Conservation (phyloP, 2,888 invertebrate species). For the Dynastes tityus region DNA sequence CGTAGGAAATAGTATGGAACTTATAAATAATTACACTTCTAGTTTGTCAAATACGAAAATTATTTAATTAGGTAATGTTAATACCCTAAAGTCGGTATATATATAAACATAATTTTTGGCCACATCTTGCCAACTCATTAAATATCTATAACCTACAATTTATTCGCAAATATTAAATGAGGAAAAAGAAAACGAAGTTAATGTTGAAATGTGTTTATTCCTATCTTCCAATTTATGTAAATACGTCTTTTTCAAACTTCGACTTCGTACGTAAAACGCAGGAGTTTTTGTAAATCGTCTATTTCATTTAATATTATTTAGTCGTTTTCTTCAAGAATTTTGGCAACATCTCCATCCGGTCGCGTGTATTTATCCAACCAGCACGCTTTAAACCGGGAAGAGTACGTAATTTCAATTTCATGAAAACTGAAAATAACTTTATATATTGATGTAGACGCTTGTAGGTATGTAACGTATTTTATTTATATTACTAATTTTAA, state of each 20-base stretch:
- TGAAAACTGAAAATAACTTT: conserved; percentile 35
- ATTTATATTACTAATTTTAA: background rate
- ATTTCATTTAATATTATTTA: conserved; percentile 35
- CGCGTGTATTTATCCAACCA: conserved; percentile 15
- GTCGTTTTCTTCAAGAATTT: conserved; percentile 34
- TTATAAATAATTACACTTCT: no score
- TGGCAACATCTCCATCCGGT: conserved; percentile 43
- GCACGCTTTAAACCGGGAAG: conserved; percentile 1
- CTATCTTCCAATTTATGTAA: background rate
- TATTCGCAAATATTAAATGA: background rate
- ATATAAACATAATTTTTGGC: conserved; percentile 15
- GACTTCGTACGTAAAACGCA: conserved; percentile 9
- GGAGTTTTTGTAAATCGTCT: background rate
- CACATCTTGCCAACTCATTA: conserved; percentile 29
- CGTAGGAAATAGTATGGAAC: background rate
- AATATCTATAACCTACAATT: background rate
- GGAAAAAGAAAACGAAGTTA: background rate
- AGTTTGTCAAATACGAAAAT: no score
- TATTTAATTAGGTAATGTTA: background rate
- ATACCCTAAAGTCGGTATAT: background rate
- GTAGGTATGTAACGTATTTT: conserved; percentile 20
- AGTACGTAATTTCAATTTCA: conserved; percentile 23
- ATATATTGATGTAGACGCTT: conserved; percentile 12
- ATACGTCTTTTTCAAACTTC: background rate
- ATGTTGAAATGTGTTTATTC: background rate